These are phyloP conservation scores for Slavum lentiscoides DNA, from an alignment of 2,888 invertebrate species.

Conservation along the genomic window DNA sequence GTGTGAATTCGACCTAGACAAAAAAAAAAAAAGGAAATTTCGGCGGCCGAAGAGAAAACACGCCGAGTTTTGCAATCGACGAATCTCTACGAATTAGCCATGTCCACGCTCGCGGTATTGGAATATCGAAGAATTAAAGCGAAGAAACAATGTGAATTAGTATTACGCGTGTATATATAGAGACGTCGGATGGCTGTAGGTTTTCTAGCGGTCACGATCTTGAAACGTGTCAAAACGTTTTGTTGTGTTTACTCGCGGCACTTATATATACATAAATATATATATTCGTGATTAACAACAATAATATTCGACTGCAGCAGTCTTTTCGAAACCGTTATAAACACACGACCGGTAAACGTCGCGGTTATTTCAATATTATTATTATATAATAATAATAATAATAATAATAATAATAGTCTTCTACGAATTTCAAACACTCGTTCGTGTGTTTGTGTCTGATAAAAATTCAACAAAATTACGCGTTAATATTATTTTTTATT, in stretches of 20 bases:
- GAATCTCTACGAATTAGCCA: slow-evolving; percentile 9
- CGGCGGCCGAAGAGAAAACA: slow-evolving; percentile 5
- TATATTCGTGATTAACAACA: slow-evolving; percentile 12
- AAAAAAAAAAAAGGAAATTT: background rate
- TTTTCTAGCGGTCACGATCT: slow-evolving; percentile 34
- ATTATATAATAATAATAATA: no score
- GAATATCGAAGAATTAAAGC: slow-evolving; percentile 15
- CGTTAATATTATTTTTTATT: no score
- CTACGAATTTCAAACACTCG: no score
- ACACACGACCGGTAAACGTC: slow-evolving; percentile 5
- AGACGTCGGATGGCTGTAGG: background rate
- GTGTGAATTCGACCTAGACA: slow-evolving; percentile 19
- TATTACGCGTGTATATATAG: no score
- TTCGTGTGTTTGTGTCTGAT: no score
- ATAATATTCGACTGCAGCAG: background rate
- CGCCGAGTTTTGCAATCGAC: background rate
- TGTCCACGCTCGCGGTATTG: slow-evolving; percentile 2
- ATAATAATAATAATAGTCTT: no score
- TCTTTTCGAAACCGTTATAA: slow-evolving; percentile 10
- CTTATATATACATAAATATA: background rate
- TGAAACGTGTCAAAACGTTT: slow-evolving; percentile 8
- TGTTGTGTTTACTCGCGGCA: background rate
- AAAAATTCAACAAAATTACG: no score
- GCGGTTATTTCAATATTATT: no score
- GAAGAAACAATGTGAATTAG: background rate